Conservation (phyloP, 2,888 invertebrate species). For the Agrotis exclamationis region DNA sequence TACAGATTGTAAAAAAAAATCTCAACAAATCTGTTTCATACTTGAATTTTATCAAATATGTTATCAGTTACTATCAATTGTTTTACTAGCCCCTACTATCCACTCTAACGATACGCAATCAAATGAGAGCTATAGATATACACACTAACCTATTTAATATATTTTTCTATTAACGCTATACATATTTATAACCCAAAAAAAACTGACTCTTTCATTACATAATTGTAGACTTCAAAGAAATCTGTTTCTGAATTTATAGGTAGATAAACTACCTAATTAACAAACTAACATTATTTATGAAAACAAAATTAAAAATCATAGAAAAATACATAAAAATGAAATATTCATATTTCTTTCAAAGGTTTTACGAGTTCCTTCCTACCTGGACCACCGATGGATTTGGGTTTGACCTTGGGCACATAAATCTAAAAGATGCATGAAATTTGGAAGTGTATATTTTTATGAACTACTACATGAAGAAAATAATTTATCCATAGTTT, state of each 20-base stretch:
- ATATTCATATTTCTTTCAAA: constrained; percentile 55
- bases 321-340: constrained; percentile 45
- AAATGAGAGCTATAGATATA: constrained; percentile 13
- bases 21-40: constrained; percentile 21
- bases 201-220: constrained; percentile 30
- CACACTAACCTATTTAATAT: constrained; percentile 11
- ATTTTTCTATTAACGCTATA: background rate
- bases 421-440: background rate
- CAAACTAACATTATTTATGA: background rate
- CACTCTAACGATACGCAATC: constrained; percentile 44
- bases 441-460: constrained; percentile 1
- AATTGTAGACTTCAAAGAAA: constrained; percentile 15
- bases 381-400: constrained; percentile 56
- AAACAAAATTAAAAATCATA: constrained; percentile 5
- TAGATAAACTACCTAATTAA: background rate
- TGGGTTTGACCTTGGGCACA: constrained; percentile 18
- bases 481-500: background rate
- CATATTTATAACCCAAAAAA: background rate
- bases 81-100: constrained; percentile 18
- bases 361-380: constrained; percentile 67
- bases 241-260: background rate
- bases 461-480: background rate
- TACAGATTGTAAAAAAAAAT: background rate
- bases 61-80: constrained; percentile 59
- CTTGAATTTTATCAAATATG: constrained; percentile 43